These are phyloP conservation scores for Orthonyx spaldingii DNA, from an alignment of 2,113 vertebrate genomes.

Conservation along the genomic window DNA sequence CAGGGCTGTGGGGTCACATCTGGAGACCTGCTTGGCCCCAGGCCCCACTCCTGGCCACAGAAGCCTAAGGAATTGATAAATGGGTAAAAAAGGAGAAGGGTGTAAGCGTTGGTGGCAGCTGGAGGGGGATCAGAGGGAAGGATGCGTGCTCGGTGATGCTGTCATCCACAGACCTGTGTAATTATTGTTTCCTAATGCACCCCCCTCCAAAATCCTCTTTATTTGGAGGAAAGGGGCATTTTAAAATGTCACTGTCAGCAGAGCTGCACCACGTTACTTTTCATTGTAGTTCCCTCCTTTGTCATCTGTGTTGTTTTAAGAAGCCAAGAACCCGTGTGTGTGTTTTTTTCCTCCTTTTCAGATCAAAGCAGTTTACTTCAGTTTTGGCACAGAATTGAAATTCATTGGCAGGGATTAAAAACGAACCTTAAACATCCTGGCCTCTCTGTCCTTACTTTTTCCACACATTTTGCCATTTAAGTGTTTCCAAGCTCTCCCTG, in stretches of 20 bases:
- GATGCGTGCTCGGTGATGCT: fast-evolving
- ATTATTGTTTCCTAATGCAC: not conserved
- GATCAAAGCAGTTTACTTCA: slow-evolving; percentile 59
- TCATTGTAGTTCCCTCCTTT: slow-evolving; percentile 1
- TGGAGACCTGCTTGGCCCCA: not conserved
- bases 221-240: not conserved
- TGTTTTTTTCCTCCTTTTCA: slow-evolving; percentile 17
- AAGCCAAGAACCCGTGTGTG: slow-evolving; percentile 11
- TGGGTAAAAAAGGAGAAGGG: not conserved
- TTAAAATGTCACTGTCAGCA: not conserved
- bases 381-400: slow-evolving; percentile 41
- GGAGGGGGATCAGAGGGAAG: not conserved
- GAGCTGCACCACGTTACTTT: not conserved
- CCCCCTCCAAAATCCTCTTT: not conserved
- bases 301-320: slow-evolving; percentile 36
- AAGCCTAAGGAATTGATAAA: not conserved
- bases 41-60: not conserved
- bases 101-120: not conserved
- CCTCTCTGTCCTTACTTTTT: slow-evolving; percentile 22
- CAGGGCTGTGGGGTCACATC: slow-evolving; percentile 28
- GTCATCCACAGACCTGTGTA: not conserved
- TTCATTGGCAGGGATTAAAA: slow-evolving; percentile 56
- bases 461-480: not conserved
- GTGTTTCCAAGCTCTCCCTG: not conserved
- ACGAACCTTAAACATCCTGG: slow-evolving; percentile 49